phyloP scores from a whole-genome alignment of 1,140 invertebrate genomes.

The Halyomorpha halys region DNA sequence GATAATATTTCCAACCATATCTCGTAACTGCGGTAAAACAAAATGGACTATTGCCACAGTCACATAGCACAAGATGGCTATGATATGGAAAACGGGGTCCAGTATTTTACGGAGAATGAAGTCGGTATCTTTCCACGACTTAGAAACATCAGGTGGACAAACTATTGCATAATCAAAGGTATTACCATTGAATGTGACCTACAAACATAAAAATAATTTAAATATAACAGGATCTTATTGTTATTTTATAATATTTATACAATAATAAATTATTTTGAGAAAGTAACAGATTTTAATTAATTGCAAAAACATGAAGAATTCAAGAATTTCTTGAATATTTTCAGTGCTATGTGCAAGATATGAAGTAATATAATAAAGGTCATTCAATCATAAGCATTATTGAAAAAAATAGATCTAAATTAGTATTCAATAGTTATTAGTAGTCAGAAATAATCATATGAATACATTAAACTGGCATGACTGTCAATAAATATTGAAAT shows the following conservation, averaged over 20 bases:
- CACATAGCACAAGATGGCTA: slow-evolving; percentile 58
- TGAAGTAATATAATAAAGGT: no score
- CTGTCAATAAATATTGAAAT: no score
- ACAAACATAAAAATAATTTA: slow-evolving; percentile 16
- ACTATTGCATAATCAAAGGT: slow-evolving; percentile 53
- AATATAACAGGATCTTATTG: background rate
- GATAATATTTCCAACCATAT: slow-evolving; percentile 71
- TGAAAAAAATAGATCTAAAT: no score
- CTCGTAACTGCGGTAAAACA: slow-evolving; percentile 66
- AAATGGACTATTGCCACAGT: slow-evolving; percentile 69
- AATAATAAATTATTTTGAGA: no score
- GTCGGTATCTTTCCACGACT: slow-evolving; percentile 56
- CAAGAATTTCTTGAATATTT: background rate
- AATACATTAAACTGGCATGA: no score
- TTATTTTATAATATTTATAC: background rate
- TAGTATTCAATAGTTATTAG: no score
- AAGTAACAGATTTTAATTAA: background rate
- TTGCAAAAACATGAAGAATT: background rate
- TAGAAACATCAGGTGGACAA: slow-evolving; percentile 54
- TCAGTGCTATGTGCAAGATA: no score
- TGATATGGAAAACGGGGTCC: slow-evolving; percentile 60
- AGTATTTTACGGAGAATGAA: slow-evolving; percentile 61
- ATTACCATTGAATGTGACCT: slow-evolving; percentile 32
- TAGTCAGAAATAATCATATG: no score
- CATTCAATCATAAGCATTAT: no score